Base-by-base conservation (phyloP, 2,797 vertebrate genomes). In the Gymnopithys bicolor region DNA sequence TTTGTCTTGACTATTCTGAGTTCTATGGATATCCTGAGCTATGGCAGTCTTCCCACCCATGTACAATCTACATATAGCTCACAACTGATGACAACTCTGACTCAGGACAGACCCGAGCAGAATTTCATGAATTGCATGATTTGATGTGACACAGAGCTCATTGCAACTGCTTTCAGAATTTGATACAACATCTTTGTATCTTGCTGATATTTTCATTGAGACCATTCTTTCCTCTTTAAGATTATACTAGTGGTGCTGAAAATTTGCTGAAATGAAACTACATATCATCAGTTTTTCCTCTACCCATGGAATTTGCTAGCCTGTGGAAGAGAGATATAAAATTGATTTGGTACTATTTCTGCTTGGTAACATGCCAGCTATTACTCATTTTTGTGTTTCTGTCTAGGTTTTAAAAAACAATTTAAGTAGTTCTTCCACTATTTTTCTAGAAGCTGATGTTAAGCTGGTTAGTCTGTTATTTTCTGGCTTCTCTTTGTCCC, bases 291-390 rank as follows among this genome's bases (percentile, higher is more conserved):
- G 18, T 32, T 84, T 80, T 75, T 77, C 30, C 30, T 83, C 48
- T 79, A 63, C 3, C 11, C 37, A 19, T 52, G 24, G 37, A 84
- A 55, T 27, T 51, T 48, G 3, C 39, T 84, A 13, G 48, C 37
- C 33, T 62, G 45, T 69, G 33, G 45, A 28, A 82, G 51, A 89
- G 22, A 83, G 55, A 90, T 82, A 84, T 64, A 64, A 68, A 83
- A 84, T 10, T 45, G 45, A 74, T 93, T 82, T 90, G 55, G 21
- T 56, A 49, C 75, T 53, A n/a, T 76, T 89, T 96, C 56, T 80
- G n/a, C 14, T 52, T 89, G 59, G 73, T 56, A 87, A 62, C 43
- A 28, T 63, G 19, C 32, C 48, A 87, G 25, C 14, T 66, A 21
- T 79, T 96, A 73, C 32, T 89, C 0, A 30, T 58, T 81, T 77